Evolutionary conservation across 1,140 invertebrate genomes (phyloP).

Genomic region (Tenebrio molitor): DNA sequence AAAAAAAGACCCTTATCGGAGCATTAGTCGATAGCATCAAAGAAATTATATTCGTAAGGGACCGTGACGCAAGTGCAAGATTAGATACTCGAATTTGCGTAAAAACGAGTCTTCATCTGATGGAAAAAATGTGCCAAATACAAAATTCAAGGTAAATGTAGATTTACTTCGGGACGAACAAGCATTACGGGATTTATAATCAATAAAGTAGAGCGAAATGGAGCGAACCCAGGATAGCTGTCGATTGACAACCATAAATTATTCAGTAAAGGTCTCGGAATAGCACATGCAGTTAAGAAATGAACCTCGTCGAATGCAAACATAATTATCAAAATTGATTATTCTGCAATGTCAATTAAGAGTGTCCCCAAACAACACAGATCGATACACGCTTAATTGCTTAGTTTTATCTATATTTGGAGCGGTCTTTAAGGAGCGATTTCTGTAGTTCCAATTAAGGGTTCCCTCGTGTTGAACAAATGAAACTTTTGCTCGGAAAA

Average conservation of each 20-base stretch:
- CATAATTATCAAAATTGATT: constrained; percentile 37
- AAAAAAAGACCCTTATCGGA: not conserved
- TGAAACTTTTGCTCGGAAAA: constrained; percentile 1
- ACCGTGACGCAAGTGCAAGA: constrained; percentile 31
- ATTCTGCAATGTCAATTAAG: constrained; percentile 21
- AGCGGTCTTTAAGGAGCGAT: not conserved
- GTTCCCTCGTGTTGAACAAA: not conserved
- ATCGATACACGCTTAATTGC: not conserved
- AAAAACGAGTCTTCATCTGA: not conserved
- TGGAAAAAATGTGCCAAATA: constrained; percentile 20
- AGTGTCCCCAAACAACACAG: constrained; percentile 11
- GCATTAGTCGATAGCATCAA: no score
- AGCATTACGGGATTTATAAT: constrained; percentile 37
- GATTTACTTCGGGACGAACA: constrained; percentile 1
- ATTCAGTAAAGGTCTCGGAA: not conserved
- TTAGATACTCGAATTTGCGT: constrained; percentile 3
- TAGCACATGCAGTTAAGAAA: not conserved
- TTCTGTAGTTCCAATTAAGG: not conserved
- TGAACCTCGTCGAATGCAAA: not conserved
- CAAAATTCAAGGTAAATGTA: constrained; percentile 13
- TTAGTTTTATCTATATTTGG: constrained; percentile 8
- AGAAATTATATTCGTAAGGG: not conserved
- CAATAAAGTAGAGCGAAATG: constrained; percentile 40
- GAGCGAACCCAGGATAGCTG: constrained; percentile 29
- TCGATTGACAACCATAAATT: constrained; percentile 36